Base-by-base conservation (phyloP, 1,140 invertebrate genomes). In the Drosophila oshimai region DNA sequence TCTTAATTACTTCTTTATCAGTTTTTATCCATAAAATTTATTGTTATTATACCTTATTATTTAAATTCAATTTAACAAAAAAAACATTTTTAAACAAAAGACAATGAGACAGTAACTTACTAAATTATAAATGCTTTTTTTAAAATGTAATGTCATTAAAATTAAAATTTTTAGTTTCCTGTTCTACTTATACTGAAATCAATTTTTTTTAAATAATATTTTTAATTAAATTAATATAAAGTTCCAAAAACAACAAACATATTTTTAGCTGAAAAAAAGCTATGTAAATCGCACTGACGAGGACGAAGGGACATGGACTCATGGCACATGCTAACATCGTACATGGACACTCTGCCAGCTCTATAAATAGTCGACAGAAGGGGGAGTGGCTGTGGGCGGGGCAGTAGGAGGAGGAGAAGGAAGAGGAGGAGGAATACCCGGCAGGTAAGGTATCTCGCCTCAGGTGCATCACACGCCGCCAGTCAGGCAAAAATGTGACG, bases 291-390 rank as follows among this genome's bases (percentile, higher is more conserved):
- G 12, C 39, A 4, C 12, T 22, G n/a, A 4, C 6, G 31, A 29
- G 41, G 6, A 15, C 9, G 28, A 24, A 29, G 41, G 31, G 12
- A 36, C 17, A 37, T 20, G 18, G 60, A 33, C 34, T n/a, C n/a
- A 15, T 45, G 54, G 54, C 39, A 61, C 58, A 60, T 60, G 58
- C 34, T 45, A 65, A 65, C 44, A 65, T 28, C 36, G 45, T 26
- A 51, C 68, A 72, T 50, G 68, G 68, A 69, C 62, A 69, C 49
- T 69, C 65, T 55, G 34, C 26, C 33, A 39, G 41, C 45, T 72
- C 68, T 72, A 72, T 72, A 71, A 71, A 71, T 71, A 72, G 68
- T 46, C 24, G 10, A 10, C 67, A 17, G 7, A 12, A 10, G 46
- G 34, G 33, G 42, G 22, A 15, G 15, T 24, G 20, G 46, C 6